Percentiles rank a stretch among this genome's conserved stretches.
Conservation (phyloP, 2,888 invertebrate species). For the Morpho achilles region DNA sequence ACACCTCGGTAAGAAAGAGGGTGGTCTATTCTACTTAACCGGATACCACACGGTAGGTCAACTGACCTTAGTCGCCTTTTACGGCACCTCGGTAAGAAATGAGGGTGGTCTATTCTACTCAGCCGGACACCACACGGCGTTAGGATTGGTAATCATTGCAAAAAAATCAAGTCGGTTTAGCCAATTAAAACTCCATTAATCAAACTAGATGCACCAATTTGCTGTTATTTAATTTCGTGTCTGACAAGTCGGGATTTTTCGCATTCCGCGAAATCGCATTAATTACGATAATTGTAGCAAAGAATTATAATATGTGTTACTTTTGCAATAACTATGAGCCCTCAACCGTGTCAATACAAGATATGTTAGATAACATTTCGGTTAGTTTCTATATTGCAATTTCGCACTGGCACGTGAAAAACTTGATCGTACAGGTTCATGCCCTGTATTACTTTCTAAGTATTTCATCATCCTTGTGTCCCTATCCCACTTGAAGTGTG, state of each 20-base stretch:
- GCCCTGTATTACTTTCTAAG: conserved; percentile 37
- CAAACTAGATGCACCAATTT: conserved; percentile 1
- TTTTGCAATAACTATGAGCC: conserved; percentile 30
- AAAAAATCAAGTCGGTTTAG: background rate
- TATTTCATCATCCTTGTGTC: background rate
- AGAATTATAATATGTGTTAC: conserved; percentile 16
- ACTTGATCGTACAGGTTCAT: conserved; percentile 43
- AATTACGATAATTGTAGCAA: conserved; percentile 23
- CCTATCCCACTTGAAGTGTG: too few species aligned
- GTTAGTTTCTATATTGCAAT: conserved; percentile 40
- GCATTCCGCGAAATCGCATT: conserved; percentile 9
- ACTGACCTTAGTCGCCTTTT: too few species aligned
- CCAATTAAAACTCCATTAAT: conserved; percentile 8
- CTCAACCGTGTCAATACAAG: conserved; percentile 48
- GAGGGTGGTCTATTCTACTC: too few species aligned
- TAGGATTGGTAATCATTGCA: too few species aligned
- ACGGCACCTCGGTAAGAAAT: too few species aligned
- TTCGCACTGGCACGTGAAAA: conserved; percentile 50
- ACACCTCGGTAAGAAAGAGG: too few species aligned
- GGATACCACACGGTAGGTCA: too few species aligned
- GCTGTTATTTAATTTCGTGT: conserved; percentile 7
- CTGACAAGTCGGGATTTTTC: conserved; percentile 1
- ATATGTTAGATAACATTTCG: conserved; percentile 50
- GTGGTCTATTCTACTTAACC: too few species aligned
- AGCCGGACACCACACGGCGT: too few species aligned